These are phyloP conservation scores for Brienomyrus brachyistius DNA, from an alignment of 2,113 vertebrate species.

Conservation along the genomic window DNA sequence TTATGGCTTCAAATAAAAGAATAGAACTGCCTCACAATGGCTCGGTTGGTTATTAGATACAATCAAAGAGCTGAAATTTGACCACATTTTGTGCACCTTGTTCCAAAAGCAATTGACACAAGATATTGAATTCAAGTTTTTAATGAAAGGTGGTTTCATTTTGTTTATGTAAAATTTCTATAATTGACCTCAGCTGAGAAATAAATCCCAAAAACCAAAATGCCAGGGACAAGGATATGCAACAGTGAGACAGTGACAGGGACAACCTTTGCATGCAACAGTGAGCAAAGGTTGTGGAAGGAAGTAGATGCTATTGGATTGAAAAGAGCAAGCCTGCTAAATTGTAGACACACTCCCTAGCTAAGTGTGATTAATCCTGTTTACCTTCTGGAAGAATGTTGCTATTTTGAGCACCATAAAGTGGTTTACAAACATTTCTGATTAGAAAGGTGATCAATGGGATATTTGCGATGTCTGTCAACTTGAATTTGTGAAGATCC, in stretches of 20 bases:
- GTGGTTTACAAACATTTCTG: neutral
- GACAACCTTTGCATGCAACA: neutral
- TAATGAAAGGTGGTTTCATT: neutral
- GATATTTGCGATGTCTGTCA: neutral
- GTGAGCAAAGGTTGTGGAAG: neutral
- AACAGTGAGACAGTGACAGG: no score
- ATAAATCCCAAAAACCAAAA: neutral
- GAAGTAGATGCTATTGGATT: neutral
- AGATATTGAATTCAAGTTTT: neutral
- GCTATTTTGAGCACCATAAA: neutral
- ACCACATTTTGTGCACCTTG: neutral
- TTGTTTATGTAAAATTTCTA: neutral
- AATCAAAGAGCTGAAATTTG: neutral
- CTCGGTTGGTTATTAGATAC: neutral
- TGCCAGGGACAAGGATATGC: neutral
- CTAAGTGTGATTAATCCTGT: neutral
- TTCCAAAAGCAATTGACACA: neutral
- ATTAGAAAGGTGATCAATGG: neutral
- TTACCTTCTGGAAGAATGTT: neutral
- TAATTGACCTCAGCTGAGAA: neutral
- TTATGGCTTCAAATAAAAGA: neutral
- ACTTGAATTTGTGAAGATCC: neutral
- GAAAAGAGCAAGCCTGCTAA: neutral
- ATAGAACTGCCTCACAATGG: neutral
- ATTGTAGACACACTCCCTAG: neutral